These are phyloP conservation scores for Drosophila hawaiiensis DNA, from an alignment of 2,888 invertebrate genomes.

Conservation along the genomic window DNA sequence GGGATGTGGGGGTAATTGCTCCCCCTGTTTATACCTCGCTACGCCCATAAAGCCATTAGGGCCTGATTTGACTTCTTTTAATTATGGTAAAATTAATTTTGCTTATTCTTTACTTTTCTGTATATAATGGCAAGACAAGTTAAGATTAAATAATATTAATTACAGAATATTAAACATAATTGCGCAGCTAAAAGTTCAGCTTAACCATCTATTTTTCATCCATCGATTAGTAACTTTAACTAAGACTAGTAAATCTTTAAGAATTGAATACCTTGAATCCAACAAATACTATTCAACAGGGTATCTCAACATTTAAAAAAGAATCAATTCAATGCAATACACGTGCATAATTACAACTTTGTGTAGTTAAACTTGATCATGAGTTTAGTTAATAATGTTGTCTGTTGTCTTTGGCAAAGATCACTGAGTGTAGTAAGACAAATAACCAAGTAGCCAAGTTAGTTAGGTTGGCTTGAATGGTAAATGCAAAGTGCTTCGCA, in stretches of 20 bases:
- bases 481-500: conserved; percentile 32
- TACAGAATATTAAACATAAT: too few species aligned
- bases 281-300: background rate
- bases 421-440: conserved; percentile 26
- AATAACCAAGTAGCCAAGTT: conserved; percentile 49
- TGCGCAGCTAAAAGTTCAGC: too few species aligned
- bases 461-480: conserved; percentile 32
- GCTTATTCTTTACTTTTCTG: too few species aligned
- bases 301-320: background rate
- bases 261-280: background rate
- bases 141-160: too few species aligned
- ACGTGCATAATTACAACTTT: background rate
- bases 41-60: too few species aligned
- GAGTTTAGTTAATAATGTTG: conserved; percentile 9
- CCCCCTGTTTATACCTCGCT: too few species aligned
- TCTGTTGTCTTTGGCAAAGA: conserved; percentile 11
- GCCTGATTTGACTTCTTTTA: too few species aligned
- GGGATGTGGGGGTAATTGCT: too few species aligned
- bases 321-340: background rate
- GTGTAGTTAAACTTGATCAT: conserved; percentile 24
- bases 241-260: background rate
- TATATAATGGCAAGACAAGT: too few species aligned
- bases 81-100: too few species aligned
- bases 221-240: too few species aligned
- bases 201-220: too few species aligned